A percentile compares a stretch with the other conserved stretches of the same genome.
Conservation (phyloP, 2,113 vertebrate species). For the Megaceryle torquata region DNA sequence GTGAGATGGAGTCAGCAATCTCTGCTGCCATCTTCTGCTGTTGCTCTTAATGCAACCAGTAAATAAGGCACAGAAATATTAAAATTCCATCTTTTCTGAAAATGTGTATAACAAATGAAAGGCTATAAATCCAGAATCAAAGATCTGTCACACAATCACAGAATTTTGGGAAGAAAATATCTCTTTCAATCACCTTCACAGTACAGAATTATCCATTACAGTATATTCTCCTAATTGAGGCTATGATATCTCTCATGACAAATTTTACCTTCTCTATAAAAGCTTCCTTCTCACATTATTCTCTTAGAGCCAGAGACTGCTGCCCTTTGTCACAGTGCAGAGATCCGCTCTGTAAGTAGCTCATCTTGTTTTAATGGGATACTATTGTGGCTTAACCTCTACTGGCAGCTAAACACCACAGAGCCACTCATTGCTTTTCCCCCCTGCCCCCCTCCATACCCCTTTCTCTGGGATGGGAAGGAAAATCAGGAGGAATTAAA, state of each 20-base stretch:
- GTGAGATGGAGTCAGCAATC: constrained; percentile 21
- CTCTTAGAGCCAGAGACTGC: neutral
- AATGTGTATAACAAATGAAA: neutral
- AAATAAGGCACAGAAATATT: neutral
- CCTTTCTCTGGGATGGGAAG: too few species aligned
- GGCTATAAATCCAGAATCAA: neutral
- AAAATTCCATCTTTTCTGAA: neutral
- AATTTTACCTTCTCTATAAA: neutral
- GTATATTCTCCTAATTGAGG: neutral
- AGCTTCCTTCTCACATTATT: neutral
- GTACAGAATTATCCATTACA: neutral
- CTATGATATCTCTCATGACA: neutral
- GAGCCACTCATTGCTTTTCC: too few species aligned
- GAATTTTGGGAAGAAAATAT: neutral
- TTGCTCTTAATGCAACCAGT: neutral
- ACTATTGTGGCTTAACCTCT: too few species aligned
- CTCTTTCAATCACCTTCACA: neutral
- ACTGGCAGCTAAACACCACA: too few species aligned
- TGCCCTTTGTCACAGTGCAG: neutral
- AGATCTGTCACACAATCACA: neutral
- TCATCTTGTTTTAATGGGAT: neutral
- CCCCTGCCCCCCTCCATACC: too few species aligned
- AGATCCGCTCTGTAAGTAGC: neutral
- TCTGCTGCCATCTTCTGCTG: constrained; percentile 79
- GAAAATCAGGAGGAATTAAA: too few species aligned